These are phyloP conservation scores for Muntiacus muntjak DNA, from an alignment of 2,113 vertebrate species.

Conservation along the genomic window DNA sequence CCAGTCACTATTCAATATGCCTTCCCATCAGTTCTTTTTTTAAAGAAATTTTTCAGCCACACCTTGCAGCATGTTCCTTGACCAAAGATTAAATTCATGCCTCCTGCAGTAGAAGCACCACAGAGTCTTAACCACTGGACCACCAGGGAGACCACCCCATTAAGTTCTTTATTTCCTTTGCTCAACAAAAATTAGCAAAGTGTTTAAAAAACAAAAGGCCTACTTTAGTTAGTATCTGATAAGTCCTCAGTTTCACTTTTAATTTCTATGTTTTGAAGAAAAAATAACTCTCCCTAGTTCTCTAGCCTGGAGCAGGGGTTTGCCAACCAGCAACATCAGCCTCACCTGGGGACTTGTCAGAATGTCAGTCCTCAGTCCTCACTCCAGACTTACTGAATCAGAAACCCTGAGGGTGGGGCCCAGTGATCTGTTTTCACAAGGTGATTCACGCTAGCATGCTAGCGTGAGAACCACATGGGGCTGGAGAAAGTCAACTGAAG, in stretches of 20 bases:
- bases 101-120: not conserved
- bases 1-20: not conserved
- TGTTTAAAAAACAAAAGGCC: slow-evolving; percentile 1
- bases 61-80: not conserved
- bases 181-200: not conserved
- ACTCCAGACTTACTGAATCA: not conserved
- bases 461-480: not conserved
- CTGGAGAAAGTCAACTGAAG: not conserved
- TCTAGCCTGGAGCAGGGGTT: not conserved
- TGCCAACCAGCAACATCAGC: not conserved
- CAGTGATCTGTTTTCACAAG: not conserved
- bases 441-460: not conserved
- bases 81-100: not conserved
- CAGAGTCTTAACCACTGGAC: not conserved
- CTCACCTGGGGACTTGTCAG: not conserved
- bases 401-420: not conserved
- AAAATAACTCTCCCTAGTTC: not conserved
- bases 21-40: not conserved
- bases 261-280: not conserved
- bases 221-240: not conserved
- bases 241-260: not conserved
- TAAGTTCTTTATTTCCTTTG: slow-evolving; percentile 16
- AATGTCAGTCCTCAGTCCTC: not conserved
- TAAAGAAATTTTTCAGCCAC: not conserved
- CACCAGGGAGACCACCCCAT: not conserved